Conservation (phyloP, 2,113 vertebrate species). For the Sebastes schlegelii region DNA sequence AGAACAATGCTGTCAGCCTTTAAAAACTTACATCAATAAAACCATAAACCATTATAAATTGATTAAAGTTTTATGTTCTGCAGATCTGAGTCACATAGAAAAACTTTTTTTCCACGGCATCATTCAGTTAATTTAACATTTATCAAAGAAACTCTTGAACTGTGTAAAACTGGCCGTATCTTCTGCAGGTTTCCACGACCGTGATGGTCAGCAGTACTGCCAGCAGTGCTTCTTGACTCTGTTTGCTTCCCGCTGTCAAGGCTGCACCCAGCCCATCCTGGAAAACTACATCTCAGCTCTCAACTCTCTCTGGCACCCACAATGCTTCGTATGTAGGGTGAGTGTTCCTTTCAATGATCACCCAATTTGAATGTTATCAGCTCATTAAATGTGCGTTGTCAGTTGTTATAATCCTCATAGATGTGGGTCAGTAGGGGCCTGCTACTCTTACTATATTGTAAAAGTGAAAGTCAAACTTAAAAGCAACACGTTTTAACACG, state of each 20-base stretch:
- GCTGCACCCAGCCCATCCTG: slow-evolving; percentile 90
- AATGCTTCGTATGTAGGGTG: slow-evolving; percentile 89
- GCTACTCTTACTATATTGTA: too few species aligned
- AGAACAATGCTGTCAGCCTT: not conserved
- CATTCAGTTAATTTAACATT: slow-evolving; percentile 6
- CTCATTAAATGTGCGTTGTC: too few species aligned
- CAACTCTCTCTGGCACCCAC: slow-evolving; percentile 91
- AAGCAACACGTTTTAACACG: too few species aligned
- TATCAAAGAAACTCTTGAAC: not conserved
- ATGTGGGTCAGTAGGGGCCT: too few species aligned
- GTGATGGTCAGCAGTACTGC: slow-evolving; percentile 92
- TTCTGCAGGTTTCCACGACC: slow-evolving; percentile 90
- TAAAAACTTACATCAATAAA: slow-evolving; percentile 10
- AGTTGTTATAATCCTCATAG: too few species aligned
- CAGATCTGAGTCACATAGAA: not conserved
- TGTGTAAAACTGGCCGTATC: slow-evolving; percentile 4
- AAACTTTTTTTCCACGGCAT: not conserved
- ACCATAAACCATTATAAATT: not conserved
- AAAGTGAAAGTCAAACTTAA: too few species aligned
- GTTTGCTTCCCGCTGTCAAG: slow-evolving; percentile 91
- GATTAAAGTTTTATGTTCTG: slow-evolving; percentile 6
- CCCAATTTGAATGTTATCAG: too few species aligned
- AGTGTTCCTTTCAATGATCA: slow-evolving; percentile 46
- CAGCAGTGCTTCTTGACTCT: slow-evolving; percentile 91
- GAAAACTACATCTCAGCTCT: slow-evolving; percentile 96